Conservation (phyloP, 1,140 invertebrate genomes). For the Scaptomyza pallida region DNA sequence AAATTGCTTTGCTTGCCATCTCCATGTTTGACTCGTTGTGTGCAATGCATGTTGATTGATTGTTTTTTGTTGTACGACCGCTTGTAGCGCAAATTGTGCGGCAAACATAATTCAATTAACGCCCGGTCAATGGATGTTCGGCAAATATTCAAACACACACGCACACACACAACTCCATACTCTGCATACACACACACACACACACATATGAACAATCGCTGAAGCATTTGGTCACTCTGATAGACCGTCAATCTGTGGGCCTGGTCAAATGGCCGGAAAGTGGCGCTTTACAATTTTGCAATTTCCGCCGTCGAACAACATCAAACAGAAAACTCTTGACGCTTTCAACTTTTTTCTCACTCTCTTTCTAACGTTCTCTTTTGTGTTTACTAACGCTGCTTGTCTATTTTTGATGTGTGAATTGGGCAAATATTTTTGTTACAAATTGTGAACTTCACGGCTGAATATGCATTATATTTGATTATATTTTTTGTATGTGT, state of each 20-base stretch:
- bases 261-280: conserved; percentile 69
- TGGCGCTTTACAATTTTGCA: conserved; percentile 76
- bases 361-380: conserved; percentile 1
- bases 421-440: conserved; percentile 65
- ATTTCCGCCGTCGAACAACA: conserved; percentile 73
- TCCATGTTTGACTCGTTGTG: conserved; percentile 14
- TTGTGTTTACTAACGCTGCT: too few relatives aligned
- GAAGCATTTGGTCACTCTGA: conserved; percentile 4
- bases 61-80: conserved; percentile 37
- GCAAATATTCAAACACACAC: conserved; percentile 28
- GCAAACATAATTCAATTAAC: conserved; percentile 82
- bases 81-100: conserved; percentile 66
- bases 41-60: conserved; percentile 21
- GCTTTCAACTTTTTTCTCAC: conserved; percentile 21
- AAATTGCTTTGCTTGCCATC: conserved; percentile 6
- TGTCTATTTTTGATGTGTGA: conserved; percentile 60
- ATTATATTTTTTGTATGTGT: conserved; percentile 27
- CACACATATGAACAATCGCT: background rate
- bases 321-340: conserved; percentile 67
- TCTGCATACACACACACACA: conserved; percentile 6
- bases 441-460: conserved; percentile 41
- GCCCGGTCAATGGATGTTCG: conserved; percentile 57
- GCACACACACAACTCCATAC: conserved; percentile 26
- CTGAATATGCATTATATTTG: conserved; percentile 21
- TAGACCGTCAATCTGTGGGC: conserved; percentile 22